Conservation (phyloP, 2,888 invertebrate genomes). For the Tuberolachnus salignus region DNA sequence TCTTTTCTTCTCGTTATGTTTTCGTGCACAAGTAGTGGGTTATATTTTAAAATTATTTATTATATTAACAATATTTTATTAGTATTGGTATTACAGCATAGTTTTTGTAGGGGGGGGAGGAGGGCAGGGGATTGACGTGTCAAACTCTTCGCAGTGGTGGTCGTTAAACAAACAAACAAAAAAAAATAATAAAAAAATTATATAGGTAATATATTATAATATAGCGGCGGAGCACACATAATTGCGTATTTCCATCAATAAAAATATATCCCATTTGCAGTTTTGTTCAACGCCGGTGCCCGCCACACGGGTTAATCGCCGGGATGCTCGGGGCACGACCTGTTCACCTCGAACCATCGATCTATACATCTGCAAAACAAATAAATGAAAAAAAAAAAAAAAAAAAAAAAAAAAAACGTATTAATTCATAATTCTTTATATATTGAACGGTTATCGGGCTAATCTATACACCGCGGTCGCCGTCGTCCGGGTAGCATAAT, state of each 20-base stretch:
- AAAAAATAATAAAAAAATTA: background rate
- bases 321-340: constrained; percentile 98
- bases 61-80: background rate
- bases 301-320: constrained; percentile 72
- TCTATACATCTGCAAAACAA: constrained; percentile 91
- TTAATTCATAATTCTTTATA: no score
- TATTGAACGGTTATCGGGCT: no score
- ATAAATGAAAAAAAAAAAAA: no score
- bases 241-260: constrained; percentile 17
- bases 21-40: constrained; percentile 4
- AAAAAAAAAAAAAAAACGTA: no score
- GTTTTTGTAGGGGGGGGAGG: background rate
- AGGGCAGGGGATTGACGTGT: constrained; percentile 24
- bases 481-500: no score
- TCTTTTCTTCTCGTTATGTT: no score
- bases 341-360: constrained; percentile 98
- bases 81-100: constrained; percentile 11
- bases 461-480: no score
- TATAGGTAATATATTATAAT: constrained; percentile 1
- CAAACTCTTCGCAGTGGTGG: constrained; percentile 5
- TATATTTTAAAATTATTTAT: background rate
- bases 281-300: constrained; percentile 31
- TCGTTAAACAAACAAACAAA: background rate
- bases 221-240: background rate
- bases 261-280: background rate